Evolutionary conservation across 2,797 vertebrate genomes (phyloP).

Genomic region (Macropus fuliginosus): DNA sequence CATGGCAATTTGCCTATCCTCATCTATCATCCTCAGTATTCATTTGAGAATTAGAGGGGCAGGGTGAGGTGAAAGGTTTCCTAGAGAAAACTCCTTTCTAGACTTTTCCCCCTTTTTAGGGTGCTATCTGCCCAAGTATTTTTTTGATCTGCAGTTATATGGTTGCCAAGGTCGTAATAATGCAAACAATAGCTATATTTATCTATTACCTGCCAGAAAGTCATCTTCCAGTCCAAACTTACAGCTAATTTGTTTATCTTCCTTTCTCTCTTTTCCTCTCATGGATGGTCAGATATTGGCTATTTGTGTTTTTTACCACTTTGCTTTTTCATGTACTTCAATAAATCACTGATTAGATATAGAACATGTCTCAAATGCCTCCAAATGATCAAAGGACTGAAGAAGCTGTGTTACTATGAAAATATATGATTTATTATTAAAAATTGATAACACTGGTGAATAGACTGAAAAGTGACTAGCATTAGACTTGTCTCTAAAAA

Average conservation of each 20-base stretch:
- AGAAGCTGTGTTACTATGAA: constrained; percentile 50
- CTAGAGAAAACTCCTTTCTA: background rate
- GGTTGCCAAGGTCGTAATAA: background rate
- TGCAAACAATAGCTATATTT: background rate
- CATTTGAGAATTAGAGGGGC: background rate
- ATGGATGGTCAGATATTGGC: background rate
- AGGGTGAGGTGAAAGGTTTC: background rate
- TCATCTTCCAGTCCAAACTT: background rate
- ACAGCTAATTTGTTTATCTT: background rate
- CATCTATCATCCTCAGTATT: background rate
- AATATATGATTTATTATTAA: constrained; percentile 45
- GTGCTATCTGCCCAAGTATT: background rate
- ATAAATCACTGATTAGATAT: background rate
- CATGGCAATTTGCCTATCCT: background rate
- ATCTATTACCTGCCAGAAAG: background rate
- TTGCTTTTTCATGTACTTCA: background rate
- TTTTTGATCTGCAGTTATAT: background rate
- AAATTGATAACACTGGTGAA: background rate
- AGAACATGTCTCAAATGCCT: constrained; percentile 1
- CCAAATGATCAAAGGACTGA: constrained; percentile 11
- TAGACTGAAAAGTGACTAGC: background rate
- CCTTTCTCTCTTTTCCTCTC: background rate
- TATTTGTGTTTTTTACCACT: background rate
- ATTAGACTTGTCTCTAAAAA: constrained; percentile 20
- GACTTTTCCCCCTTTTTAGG: background rate